Conservation (phyloP, 2,888 invertebrate genomes). For the Priocnemis perturbator region DNA sequence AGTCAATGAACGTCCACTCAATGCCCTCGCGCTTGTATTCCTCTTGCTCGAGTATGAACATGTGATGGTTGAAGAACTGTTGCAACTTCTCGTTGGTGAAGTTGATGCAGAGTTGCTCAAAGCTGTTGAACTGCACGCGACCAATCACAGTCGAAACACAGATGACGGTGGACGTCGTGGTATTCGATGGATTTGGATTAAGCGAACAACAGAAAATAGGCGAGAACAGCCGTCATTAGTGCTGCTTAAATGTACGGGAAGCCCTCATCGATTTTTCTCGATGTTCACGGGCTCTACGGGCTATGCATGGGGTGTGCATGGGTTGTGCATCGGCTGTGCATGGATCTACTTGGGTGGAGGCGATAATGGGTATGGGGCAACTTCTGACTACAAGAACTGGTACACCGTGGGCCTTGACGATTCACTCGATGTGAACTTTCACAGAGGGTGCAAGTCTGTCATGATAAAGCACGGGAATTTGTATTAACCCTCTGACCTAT, state of each 20-base stretch:
- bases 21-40: slow-evolving; percentile 86
- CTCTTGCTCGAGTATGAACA: slow-evolving; percentile 88
- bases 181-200: slow-evolving; percentile 15
- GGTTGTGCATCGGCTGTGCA: too few relatives aligned
- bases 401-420: too few relatives aligned
- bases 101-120: slow-evolving; percentile 88
- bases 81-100: slow-evolving; percentile 88
- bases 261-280: too few relatives aligned
- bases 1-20: slow-evolving; percentile 87
- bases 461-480: too few relatives aligned
- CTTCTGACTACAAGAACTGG: too few relatives aligned
- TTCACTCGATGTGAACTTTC: too few relatives aligned
- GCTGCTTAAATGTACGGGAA: slow-evolving; percentile 40
- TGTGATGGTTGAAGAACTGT: slow-evolving; percentile 89
- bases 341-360: too few relatives aligned
- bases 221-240: slow-evolving; percentile 55
- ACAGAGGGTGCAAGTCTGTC: too few relatives aligned
- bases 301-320: background rate
- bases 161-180: slow-evolving; percentile 24
- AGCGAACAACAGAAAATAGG: slow-evolving; percentile 55
- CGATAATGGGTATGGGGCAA: too few relatives aligned
- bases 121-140: slow-evolving; percentile 81
- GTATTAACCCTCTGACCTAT: too few relatives aligned
- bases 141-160: slow-evolving; percentile 55
- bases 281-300: too few relatives aligned